phyloP scores from a whole-genome alignment of 2,113 vertebrate genomes.

The Thunnus maccoyii region DNA sequence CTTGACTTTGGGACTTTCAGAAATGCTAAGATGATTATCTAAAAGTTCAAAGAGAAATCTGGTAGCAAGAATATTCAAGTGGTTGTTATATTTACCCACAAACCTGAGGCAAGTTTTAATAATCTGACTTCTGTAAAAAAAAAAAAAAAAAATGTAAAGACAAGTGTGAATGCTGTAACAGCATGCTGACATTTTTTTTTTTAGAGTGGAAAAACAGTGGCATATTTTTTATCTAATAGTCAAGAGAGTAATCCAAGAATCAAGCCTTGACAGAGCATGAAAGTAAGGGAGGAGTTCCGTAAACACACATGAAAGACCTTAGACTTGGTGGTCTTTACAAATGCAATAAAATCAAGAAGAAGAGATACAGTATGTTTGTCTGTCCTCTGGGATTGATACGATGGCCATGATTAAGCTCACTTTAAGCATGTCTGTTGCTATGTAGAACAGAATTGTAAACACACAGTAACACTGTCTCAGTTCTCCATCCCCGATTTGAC shows the following conservation, averaged over 20 bases:
- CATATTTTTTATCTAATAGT: background rate
- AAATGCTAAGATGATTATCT: no score
- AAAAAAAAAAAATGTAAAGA: background rate
- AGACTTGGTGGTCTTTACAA: conserved; percentile 9
- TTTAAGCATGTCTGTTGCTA: conserved; percentile 58
- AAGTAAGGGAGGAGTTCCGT: background rate
- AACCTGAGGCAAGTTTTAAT: background rate
- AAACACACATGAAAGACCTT: background rate
- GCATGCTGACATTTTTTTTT: background rate
- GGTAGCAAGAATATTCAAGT: no score
- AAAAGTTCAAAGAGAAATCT: no score
- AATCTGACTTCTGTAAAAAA: background rate
- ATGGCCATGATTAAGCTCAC: conserved; percentile 32
- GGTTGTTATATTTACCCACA: background rate
- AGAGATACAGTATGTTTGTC: background rate
- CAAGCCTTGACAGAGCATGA: conserved; percentile 12
- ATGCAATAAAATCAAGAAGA: background rate
- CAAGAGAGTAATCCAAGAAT: background rate
- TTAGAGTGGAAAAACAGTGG: background rate
- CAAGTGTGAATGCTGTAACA: background rate
- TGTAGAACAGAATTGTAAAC: conserved; percentile 58
- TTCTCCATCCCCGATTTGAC: conserved; percentile 73
- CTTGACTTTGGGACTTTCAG: background rate
- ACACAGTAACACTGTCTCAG: conserved; percentile 58
- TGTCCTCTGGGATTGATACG: conserved; percentile 26